phyloP scores from a whole-genome alignment of 2,888 invertebrate genomes.

The Coremacera marginata region DNA sequence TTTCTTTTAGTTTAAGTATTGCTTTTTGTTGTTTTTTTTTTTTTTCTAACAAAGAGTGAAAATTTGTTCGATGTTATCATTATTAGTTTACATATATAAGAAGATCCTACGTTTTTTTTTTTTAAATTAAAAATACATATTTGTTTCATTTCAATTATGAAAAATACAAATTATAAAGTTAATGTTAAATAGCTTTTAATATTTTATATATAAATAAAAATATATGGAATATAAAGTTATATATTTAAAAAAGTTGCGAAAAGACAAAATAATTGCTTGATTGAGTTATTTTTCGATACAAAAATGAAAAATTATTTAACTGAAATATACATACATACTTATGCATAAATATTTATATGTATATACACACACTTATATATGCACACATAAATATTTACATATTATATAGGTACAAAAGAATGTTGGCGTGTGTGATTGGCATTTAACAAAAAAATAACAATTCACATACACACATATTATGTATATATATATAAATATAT shows the following conservation, averaged over 20 bases:
- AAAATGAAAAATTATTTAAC: background rate
- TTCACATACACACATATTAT: background rate
- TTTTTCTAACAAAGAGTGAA: background rate
- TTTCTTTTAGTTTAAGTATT: background rate
- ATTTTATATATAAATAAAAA: constrained; percentile 20
- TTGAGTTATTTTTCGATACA: background rate
- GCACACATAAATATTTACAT: constrained; percentile 21
- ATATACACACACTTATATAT: background rate
- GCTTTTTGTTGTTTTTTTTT: too few species aligned
- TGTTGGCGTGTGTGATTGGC: constrained; percentile 27
- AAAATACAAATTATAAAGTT: background rate
- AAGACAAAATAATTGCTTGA: constrained; percentile 1
- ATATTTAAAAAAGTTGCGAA: constrained; percentile 1
- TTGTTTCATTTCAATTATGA: constrained; percentile 1
- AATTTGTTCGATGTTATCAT: too few species aligned
- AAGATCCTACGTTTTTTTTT: background rate
- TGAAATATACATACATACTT: constrained; percentile 7
- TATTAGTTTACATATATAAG: background rate
- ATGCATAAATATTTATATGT: background rate
- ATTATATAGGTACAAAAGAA: constrained; percentile 24
- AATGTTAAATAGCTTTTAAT: constrained; percentile 1
- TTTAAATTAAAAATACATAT: background rate
- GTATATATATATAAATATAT: background rate
- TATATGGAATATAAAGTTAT: constrained; percentile 23
- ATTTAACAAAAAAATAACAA: background rate